These are phyloP conservation scores for Pterocles gutturalis DNA, from an alignment of 2,113 vertebrate genomes.

Conservation along the genomic window DNA sequence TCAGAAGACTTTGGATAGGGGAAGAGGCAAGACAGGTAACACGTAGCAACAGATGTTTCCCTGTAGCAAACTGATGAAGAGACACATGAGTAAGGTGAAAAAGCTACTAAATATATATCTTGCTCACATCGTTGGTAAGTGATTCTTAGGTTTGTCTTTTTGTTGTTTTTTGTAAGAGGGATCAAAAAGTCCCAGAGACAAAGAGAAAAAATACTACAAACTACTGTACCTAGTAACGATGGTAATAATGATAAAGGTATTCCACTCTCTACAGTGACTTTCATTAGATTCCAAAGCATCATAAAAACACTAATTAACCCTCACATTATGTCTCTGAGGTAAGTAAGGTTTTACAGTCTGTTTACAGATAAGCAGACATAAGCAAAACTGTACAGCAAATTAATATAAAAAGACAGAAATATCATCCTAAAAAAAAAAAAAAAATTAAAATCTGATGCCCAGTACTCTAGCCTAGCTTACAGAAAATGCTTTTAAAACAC, in stretches of 20 bases:
- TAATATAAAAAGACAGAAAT: neutral
- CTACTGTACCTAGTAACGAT: neutral
- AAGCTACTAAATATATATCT: neutral
- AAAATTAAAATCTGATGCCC: too few species aligned
- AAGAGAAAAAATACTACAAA: neutral
- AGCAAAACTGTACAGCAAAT: neutral
- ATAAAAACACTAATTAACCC: neutral
- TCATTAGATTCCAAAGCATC: neutral
- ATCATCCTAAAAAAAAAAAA: neutral
- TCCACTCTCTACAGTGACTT: neutral
- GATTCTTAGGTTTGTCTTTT: neutral
- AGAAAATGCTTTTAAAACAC: neutral
- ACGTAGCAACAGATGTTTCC: constrained; percentile 50
- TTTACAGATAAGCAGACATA: neutral
- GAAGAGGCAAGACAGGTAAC: neutral
- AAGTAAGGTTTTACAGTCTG: neutral
- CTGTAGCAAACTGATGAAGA: constrained; percentile 11
- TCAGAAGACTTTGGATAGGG: neutral
- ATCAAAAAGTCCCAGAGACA: neutral
- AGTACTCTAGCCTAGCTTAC: neutral
- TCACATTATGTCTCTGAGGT: neutral
- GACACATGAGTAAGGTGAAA: neutral
- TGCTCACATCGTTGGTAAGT: neutral
- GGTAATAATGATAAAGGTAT: neutral
- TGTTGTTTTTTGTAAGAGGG: neutral